Percentiles rank a stretch among this genome's conserved stretches.
Evolutionary conservation across 1,140 invertebrate genomes (phyloP).

Genomic region (Paraescarpia echinospica): DNA sequence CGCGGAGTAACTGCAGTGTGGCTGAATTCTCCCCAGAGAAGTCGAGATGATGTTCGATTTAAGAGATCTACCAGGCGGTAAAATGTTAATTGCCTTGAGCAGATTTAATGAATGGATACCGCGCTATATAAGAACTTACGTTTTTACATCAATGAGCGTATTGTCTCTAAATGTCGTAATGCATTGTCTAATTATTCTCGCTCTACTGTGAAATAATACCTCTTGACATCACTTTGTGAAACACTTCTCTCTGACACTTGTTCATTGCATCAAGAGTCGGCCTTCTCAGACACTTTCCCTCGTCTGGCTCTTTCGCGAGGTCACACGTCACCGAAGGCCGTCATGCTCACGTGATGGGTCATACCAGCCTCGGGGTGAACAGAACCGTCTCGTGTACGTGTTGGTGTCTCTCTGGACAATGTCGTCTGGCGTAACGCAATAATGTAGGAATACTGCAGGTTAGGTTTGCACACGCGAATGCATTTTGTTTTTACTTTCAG

Average conservation of each 20-base stretch:
- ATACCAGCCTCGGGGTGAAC: neutral
- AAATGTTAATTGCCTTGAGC: no score
- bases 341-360: neutral
- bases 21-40: no score
- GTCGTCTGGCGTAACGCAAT: neutral
- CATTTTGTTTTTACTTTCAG: no score
- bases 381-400: neutral
- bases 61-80: no score
- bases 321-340: no score
- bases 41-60: no score
- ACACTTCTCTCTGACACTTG: neutral
- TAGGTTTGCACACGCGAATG: no score
- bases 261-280: neutral
- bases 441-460: neutral
- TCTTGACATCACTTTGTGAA: neutral
- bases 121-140: no score
- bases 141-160: neutral
- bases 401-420: neutral
- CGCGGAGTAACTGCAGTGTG: no score
- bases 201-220: neutral
- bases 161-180: neutral
- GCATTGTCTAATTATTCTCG: neutral
- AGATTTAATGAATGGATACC: no score
- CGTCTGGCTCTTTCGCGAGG: no score
- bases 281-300: no score